Evolutionary conservation across 1,140 invertebrate genomes (phyloP), one percentile per base, ranked within the genome.

Genomic region (Meloidogyne floridensis): DNA sequence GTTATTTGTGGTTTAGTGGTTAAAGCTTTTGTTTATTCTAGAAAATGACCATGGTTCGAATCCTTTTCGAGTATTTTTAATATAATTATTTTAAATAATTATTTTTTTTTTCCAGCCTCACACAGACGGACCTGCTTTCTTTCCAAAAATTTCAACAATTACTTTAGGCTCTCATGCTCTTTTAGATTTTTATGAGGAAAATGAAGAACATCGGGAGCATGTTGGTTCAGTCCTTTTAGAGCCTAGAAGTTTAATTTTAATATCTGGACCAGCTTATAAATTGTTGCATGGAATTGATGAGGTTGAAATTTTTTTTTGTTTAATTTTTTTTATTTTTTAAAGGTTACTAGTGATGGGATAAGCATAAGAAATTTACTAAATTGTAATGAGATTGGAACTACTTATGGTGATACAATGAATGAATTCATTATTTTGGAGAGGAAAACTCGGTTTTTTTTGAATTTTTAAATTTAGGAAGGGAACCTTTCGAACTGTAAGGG

Each of bases 221-320:
- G 80, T 92, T 56, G 90, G 90, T 54, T 93, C 92, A 8, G 90
- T 98, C 56, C 89, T 97, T 13, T 91, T 98, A 43, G 94, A 97
- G 91, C 93, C 93, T 59, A 92, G 95, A 88, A 98, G 96, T 92
- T 91, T 98, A 47, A 90, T 98, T 13, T 92, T 98, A 71, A 91
- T 98, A 2, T 93, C 94, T 90, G 93, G 95, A 84, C 93, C 94
- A 72, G 92, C 97, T 80, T 99, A 98, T 90, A 91, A 94, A 81
- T 95, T 95, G 91, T 92, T 98, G 84, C 97, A 99, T 92, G 94
- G 94, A 73, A 99, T 98, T 86, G 92, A 92, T 42, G 95, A 97
- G 90, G 91, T 91, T 32, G 32, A 32, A 32, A 32, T 1, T 32
- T 91, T 90, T 75, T 93, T 87, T 13, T 80, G 81, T 18, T 47